Evolutionary conservation across 2,797 vertebrate genomes (phyloP).

Genomic region (Mareca strepera): DNA sequence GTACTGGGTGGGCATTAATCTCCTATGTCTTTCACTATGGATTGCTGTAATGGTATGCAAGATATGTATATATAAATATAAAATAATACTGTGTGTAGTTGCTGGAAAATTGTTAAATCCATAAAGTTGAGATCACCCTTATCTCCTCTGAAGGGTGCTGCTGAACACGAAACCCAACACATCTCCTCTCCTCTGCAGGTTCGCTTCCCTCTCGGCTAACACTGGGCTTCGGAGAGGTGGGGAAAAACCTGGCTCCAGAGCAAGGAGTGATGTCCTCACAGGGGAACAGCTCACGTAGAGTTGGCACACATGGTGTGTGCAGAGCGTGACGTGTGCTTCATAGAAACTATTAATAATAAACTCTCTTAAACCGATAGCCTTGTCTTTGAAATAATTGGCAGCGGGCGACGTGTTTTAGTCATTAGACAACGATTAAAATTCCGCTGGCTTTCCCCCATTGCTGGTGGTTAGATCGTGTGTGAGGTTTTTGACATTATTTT

Average conservation of each 20-base stretch:
- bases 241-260: not conserved
- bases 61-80: not conserved
- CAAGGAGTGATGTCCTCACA: not conserved
- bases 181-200: not conserved
- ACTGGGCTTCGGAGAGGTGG: not conserved
- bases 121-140: not conserved
- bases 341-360: not conserved
- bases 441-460: constrained; percentile 23
- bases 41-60: not conserved
- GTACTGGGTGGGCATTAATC: no score
- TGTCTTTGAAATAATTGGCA: not conserved
- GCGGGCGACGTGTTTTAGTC: not conserved
- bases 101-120: not conserved
- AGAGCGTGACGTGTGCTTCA: not conserved
- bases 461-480: not conserved
- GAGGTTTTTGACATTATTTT: constrained; percentile 32
- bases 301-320: fast-evolving
- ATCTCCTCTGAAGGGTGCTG: not conserved
- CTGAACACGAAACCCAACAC: not conserved
- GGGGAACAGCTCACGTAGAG: not conserved
- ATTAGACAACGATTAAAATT: not conserved
- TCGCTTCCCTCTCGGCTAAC: not conserved
- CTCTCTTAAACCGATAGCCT: not conserved
- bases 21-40: not conserved
- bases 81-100: not conserved